Percentiles rank a stretch among this genome's conserved stretches.
Conservation (phyloP, 2,113 vertebrate genomes). For the Fregetta grallaria region DNA sequence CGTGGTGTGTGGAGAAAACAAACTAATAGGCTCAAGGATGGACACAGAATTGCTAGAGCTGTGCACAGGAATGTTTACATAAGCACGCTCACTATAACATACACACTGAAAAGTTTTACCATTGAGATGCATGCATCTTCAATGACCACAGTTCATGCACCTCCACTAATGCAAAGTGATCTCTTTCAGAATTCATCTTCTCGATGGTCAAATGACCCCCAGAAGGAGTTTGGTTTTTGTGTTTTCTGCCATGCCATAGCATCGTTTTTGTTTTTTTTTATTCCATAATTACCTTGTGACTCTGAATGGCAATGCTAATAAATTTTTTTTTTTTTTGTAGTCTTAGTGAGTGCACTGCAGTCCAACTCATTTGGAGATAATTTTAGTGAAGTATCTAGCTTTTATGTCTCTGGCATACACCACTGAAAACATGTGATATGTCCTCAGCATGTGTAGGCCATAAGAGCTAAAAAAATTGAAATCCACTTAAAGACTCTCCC, state of each 20-base stretch:
- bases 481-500: slow-evolving; percentile 66
- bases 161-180: background rate
- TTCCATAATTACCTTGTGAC: background rate
- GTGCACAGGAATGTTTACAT: background rate
- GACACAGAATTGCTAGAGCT: background rate
- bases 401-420: background rate
- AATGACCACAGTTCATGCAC: background rate
- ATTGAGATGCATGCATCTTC: background rate
- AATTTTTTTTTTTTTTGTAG: background rate
- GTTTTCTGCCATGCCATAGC: slow-evolving; percentile 3
- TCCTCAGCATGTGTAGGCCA: slow-evolving; percentile 22
- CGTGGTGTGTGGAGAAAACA: background rate
- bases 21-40: background rate
- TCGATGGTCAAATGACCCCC: background rate
- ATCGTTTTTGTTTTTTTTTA: slow-evolving; percentile 43
- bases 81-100: background rate
- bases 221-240: background rate
- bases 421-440: background rate
- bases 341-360: background rate
- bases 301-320: background rate
- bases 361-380: background rate
- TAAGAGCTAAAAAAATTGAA: slow-evolving; percentile 50
- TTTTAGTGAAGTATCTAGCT: background rate
- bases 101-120: background rate
- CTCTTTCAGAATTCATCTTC: background rate